Base-by-base conservation (phyloP, 2,797 vertebrate genomes). In the Gorsachius magnificus region DNA sequence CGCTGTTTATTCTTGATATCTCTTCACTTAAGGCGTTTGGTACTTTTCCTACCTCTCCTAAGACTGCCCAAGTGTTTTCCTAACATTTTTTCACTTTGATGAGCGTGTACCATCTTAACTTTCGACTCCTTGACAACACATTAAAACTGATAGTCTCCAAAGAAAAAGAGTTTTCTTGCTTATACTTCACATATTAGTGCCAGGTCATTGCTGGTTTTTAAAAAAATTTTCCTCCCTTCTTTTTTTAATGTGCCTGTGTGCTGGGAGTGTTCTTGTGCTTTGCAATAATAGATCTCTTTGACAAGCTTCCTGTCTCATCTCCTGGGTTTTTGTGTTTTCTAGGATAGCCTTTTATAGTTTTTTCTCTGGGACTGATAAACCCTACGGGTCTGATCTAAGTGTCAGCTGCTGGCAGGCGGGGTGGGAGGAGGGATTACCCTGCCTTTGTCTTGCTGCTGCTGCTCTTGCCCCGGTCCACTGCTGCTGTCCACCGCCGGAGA, bases 61-160 rank as follows among this genome's bases (percentile, higher is more conserved):
- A 81, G 51, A 64, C 36, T 64, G 45, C 20, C 63, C 54, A 66
- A 65, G 58, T 92, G 48, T 83, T 66, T 93, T 92, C 50, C 15
- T 70, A 86, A 64, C 11, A 28, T 65, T 85, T 89, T 83, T 76
- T 75, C 25, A 51, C 51, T 89, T 90, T 68, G 76, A 66, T 76
- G 26, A 1, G 2, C 31, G 41, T 89, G 58, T 51, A 58, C 5
- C 19, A 16, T 36, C 15, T 63, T 74, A 68, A 63, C 45, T 85
- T 89, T 71, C 4, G 5, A 10, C 10, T 75, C 38, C 51, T 38
- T 70, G 68, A 53, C 57, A 58, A 19, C 11, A 6, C 50, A 31
- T 70, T 81, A 84, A 89, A 92, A 77, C 18, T 18, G 24, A 41
- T 29, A 69, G 46, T 48, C n/a, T 66, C 53, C 4, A 13, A 91